Evolutionary conservation across 2,113 vertebrate genomes (phyloP).

Genomic region (Thunnus thynnus): DNA sequence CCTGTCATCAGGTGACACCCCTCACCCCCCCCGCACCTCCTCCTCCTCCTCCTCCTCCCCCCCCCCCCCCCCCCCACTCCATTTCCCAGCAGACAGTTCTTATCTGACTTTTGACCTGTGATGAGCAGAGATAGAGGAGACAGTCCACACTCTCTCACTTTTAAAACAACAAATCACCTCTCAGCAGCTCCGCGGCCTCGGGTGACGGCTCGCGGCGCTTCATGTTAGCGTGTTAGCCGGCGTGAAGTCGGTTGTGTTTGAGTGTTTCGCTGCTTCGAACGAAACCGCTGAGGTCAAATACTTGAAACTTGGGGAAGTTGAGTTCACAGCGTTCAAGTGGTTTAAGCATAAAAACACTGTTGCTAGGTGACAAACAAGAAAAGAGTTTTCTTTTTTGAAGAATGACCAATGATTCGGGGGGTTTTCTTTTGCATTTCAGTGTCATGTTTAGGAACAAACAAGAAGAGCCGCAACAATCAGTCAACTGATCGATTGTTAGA

Average conservation of each 20-base stretch:
- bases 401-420: no score
- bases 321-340: neutral
- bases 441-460: no score
- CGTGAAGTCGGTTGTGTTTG: neutral
- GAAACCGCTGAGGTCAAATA: neutral
- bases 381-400: no score
- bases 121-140: slow-evolving; percentile 71
- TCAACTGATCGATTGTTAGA: no score
- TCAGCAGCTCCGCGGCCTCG: neutral
- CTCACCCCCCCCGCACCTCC: neutral
- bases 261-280: neutral
- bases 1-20: slow-evolving; percentile 73
- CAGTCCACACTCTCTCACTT: slow-evolving; percentile 64
- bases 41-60: neutral
- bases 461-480: no score
- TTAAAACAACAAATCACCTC: slow-evolving; percentile 70
- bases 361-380: neutral
- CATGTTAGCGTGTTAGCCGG: neutral
- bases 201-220: neutral
- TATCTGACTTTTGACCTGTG: slow-evolving; percentile 79
- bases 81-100: slow-evolving; percentile 72
- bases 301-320: neutral
- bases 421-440: no score
- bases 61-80: slow-evolving; percentile 28
- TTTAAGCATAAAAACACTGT: neutral